Conservation (phyloP, 2,888 invertebrate species). For the Erynnis tages region DNA sequence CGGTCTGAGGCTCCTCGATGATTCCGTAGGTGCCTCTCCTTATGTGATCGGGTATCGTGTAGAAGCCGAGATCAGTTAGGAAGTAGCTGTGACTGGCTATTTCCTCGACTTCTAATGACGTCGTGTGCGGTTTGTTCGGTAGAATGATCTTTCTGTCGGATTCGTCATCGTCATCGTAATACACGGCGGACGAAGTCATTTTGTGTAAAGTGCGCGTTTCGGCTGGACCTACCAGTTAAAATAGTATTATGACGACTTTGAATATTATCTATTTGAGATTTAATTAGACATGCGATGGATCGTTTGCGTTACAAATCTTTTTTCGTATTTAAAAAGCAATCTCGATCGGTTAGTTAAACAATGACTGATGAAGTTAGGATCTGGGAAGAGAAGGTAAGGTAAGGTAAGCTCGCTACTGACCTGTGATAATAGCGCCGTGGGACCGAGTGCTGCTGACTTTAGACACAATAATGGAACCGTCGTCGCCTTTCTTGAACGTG, state of each 20-base stretch:
- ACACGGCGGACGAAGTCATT: slow-evolving; percentile 82
- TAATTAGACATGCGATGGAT: slow-evolving; percentile 50
- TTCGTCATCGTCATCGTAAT: slow-evolving; percentile 81
- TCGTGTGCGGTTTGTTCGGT: slow-evolving; percentile 75
- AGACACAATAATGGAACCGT: slow-evolving; percentile 74
- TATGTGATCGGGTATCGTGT: slow-evolving; percentile 66
- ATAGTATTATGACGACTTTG: slow-evolving; percentile 66
- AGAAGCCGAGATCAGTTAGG: slow-evolving; percentile 76
- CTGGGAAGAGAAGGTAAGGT: slow-evolving; percentile 60
- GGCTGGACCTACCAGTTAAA: slow-evolving; percentile 84
- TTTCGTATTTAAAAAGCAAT: slow-evolving; percentile 39
- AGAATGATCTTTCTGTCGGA: slow-evolving; percentile 59
- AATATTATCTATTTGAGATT: slow-evolving; percentile 40
- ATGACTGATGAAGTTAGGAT: slow-evolving; percentile 34
- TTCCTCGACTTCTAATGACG: slow-evolving; percentile 82
- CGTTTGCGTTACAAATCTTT: slow-evolving; percentile 44
- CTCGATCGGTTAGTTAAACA: slow-evolving; percentile 30
- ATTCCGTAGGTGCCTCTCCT: slow-evolving; percentile 72
- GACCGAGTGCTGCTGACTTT: slow-evolving; percentile 83
- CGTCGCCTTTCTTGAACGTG: slow-evolving; percentile 75
- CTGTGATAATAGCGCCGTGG: slow-evolving; percentile 84
- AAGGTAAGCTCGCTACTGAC: slow-evolving; percentile 77
- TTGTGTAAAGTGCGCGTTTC: slow-evolving; percentile 85
- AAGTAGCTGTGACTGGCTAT: slow-evolving; percentile 83
- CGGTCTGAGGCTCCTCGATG: slow-evolving; percentile 76